Conservation (phyloP, 2,113 vertebrate species). For the Gambusia affinis region DNA sequence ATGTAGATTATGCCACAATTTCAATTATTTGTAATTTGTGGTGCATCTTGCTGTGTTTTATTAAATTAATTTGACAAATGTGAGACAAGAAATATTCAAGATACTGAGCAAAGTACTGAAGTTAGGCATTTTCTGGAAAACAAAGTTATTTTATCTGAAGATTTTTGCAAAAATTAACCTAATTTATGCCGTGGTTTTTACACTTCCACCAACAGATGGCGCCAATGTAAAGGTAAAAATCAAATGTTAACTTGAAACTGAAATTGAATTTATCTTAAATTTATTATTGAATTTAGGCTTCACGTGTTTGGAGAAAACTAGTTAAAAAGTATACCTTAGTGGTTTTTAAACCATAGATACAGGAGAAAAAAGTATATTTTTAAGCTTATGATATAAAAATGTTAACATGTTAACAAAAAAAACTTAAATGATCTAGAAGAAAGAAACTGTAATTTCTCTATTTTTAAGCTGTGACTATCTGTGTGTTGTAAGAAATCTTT, state of each 20-base stretch:
- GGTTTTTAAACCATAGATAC: not conserved
- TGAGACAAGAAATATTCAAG: no score
- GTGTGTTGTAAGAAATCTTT: not conserved
- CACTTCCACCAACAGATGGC: slow-evolving; percentile 46
- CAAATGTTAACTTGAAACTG: no score
- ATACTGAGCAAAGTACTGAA: no score
- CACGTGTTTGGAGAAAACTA: not conserved
- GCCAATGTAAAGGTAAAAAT: not conserved
- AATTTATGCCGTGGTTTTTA: not conserved
- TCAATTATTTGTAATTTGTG: no score
- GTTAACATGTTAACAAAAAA: not conserved
- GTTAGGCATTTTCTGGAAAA: no score
- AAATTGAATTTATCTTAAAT: not conserved
- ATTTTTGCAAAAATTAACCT: no score
- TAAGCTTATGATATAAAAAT: not conserved
- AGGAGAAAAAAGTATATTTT: no score
- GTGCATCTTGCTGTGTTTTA: no score
- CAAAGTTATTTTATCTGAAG: no score
- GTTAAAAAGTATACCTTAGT: not conserved
- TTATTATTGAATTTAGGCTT: not conserved
- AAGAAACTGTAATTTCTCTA: not conserved
- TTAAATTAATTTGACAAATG: no score
- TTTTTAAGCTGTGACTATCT: not conserved
- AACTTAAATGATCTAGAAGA: not conserved
- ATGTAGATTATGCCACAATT: no score